Conservation (phyloP, 2,113 vertebrate genomes). For the Spilogale gracilis region DNA sequence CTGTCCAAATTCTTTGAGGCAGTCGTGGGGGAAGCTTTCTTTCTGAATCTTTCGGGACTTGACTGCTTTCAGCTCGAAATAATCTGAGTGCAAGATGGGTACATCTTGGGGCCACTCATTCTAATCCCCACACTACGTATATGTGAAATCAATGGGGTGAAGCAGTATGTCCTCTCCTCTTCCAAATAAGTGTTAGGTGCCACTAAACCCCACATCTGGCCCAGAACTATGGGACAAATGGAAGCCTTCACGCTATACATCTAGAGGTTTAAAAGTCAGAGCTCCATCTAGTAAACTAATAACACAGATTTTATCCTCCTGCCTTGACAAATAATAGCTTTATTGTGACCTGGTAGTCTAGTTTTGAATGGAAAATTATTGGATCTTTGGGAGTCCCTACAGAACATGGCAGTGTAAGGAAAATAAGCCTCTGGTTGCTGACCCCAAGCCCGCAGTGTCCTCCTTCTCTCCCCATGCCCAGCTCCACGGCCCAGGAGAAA, state of each 20-base stretch:
- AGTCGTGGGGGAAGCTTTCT: neutral
- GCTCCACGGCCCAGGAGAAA: neutral
- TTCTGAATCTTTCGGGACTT: neutral
- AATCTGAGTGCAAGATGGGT: no score
- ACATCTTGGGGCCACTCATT: neutral
- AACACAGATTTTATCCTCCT: neutral
- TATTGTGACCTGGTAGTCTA: neutral
- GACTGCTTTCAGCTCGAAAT: neutral
- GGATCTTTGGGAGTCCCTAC: neutral
- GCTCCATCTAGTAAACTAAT: neutral
- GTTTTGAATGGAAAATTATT: neutral
- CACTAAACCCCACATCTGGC: neutral
- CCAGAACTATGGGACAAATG: neutral
- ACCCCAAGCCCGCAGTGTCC: neutral
- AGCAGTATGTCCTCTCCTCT: neutral
- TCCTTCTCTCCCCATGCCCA: neutral
- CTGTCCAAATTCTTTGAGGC: neutral
- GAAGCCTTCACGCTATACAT: neutral
- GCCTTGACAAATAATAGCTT: neutral
- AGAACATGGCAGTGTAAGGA: neutral
- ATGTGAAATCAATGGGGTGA: neutral
- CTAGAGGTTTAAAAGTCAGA: neutral
- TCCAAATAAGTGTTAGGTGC: neutral
- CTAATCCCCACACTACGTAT: neutral
- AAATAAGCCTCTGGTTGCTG: neutral